Percentiles rank a stretch among this genome's conserved stretches.
Conservation (phyloP, 2,797 vertebrate species). For the Acropternis orthonyx region DNA sequence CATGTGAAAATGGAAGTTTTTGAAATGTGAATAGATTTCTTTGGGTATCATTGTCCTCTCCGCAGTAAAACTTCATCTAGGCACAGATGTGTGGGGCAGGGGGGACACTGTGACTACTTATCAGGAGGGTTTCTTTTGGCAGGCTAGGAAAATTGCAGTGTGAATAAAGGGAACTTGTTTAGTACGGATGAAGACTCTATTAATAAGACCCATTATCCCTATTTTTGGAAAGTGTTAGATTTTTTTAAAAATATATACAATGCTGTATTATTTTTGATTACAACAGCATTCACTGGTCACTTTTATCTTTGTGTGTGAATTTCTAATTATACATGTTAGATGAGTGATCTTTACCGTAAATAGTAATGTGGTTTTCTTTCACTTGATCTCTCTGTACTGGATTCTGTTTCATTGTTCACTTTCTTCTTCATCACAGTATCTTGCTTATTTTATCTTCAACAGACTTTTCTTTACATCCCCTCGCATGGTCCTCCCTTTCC, state of each 20-base stretch:
- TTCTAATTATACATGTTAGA: conserved; percentile 61
- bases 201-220: conserved; percentile 63
- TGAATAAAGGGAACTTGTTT: conserved; percentile 69
- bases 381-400: conserved; percentile 39
- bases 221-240: conserved; percentile 58
- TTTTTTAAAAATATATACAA: background rate
- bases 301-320: conserved; percentile 64
- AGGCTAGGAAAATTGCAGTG: conserved; percentile 14
- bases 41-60: background rate
- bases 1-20: background rate
- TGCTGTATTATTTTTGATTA: conserved; percentile 61
- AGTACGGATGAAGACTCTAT: conserved; percentile 47
- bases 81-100: background rate
- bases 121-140: conserved; percentile 38
- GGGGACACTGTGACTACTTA: background rate
- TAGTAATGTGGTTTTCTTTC: conserved; percentile 50
- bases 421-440: conserved; percentile 47
- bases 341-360: conserved; percentile 54
- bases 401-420: conserved; percentile 48
- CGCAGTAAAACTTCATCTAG: background rate
- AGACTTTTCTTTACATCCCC: conserved; percentile 56
- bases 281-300: conserved; percentile 51
- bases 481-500: background rate
- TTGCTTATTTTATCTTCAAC: conserved; percentile 61
- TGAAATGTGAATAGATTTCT: conserved; percentile 31